Conservation (phyloP, 2,797 vertebrate species). For the Paguma larvata region DNA sequence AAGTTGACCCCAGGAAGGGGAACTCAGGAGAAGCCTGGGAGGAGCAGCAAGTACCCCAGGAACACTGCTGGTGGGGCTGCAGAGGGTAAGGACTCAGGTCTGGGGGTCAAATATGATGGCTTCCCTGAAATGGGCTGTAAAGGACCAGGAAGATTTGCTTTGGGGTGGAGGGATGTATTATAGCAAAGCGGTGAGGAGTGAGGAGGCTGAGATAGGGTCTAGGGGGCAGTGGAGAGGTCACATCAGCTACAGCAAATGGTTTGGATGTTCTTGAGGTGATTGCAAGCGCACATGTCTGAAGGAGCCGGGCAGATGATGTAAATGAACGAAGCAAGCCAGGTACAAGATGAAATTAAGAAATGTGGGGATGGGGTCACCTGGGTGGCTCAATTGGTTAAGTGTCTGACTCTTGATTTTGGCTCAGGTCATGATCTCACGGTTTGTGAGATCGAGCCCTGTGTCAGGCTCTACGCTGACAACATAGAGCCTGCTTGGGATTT, state of each 20-base stretch:
- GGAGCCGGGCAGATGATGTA: background rate
- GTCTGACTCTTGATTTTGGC: no score
- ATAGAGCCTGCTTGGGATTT: no score
- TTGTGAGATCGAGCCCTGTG: no score
- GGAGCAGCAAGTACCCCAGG: background rate
- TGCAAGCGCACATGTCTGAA: fast-evolving
- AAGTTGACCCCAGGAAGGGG: background rate
- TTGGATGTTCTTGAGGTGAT: background rate
- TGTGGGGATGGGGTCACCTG: background rate
- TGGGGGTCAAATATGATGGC: background rate
- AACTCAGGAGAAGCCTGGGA: background rate
- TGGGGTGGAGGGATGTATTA: background rate
- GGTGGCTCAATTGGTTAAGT: no score
- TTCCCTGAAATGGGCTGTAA: background rate
- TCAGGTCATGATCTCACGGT: no score
- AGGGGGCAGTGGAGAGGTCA: background rate
- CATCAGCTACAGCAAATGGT: background rate
- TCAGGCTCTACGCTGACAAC: no score
- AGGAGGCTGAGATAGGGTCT: background rate
- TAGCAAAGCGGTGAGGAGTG: background rate
- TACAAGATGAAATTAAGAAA: background rate
- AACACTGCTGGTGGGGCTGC: background rate
- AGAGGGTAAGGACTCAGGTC: background rate
- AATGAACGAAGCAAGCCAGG: background rate
- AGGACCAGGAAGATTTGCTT: background rate